phyloP scores from a whole-genome alignment of 2,797 vertebrate species.

The Acrocephalus scirpaceus region DNA sequence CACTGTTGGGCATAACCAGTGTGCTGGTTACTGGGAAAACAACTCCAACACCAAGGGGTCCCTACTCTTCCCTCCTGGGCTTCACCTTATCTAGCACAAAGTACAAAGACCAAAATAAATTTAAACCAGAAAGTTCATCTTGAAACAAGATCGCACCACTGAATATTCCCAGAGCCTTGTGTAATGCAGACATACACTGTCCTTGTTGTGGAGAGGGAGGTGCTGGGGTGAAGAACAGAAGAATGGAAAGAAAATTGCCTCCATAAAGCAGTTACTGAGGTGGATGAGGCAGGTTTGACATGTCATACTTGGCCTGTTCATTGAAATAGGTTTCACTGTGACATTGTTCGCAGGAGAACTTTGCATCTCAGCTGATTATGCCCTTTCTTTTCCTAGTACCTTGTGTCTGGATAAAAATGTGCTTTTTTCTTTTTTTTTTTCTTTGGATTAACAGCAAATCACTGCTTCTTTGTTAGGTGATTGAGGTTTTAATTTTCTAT shows the following conservation, averaged over 20 bases:
- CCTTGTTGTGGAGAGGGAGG: not conserved
- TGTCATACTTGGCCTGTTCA: not conserved
- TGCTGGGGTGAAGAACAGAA: not conserved
- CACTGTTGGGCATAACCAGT: too few species aligned
- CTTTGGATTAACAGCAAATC: slow-evolving; percentile 25
- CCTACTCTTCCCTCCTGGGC: not conserved
- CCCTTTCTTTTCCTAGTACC: not conserved
- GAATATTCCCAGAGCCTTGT: not conserved
- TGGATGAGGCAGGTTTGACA: not conserved
- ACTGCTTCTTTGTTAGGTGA: not conserved
- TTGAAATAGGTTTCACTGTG: not conserved
- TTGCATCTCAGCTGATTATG: not conserved
- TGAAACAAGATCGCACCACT: rapidly evolving
- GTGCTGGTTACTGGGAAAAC: too few species aligned
- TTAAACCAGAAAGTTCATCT: not conserved
- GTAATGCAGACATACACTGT: not conserved
- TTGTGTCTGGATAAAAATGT: not conserved
- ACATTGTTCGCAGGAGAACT: not conserved
- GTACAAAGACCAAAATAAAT: not conserved
- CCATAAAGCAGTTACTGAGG: not conserved
- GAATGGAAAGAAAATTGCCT: not conserved
- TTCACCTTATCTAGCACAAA: not conserved
- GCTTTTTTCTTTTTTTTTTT: not conserved
- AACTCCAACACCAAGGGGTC: rapidly evolving
- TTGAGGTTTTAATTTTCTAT: slow-evolving; percentile 27